Evolutionary conservation across 2,888 invertebrate species (phyloP).

Genomic region (Synanthedon myopaeformis): DNA sequence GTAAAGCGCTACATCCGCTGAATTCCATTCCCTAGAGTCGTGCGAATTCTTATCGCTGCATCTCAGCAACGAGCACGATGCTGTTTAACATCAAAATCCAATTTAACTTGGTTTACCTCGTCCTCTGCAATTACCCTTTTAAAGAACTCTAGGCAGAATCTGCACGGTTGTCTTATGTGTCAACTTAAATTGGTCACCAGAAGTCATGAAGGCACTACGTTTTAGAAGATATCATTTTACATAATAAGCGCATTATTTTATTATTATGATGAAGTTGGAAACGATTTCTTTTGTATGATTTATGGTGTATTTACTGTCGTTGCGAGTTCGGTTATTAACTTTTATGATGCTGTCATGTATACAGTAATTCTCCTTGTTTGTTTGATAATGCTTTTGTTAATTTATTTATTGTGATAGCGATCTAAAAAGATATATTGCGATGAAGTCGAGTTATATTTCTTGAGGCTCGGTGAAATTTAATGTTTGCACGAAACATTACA

Average conservation of each 20-base stretch:
- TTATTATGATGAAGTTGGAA: background rate
- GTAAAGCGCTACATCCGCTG: constrained; percentile 3
- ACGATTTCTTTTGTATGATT: too few relatives aligned
- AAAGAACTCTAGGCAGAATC: background rate
- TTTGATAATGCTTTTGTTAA: too few relatives aligned
- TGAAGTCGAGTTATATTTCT: too few relatives aligned
- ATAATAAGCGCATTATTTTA: background rate
- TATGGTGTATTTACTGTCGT: too few relatives aligned
- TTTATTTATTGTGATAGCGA: too few relatives aligned
- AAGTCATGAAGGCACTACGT: background rate
- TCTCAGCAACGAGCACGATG: constrained; percentile 38
- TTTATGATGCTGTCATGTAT: too few relatives aligned
- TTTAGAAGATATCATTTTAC: background rate
- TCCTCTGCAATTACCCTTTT: background rate
- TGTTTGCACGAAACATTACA: too few relatives aligned
- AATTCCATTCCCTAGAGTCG: constrained; percentile 24
- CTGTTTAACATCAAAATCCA: constrained; percentile 26
- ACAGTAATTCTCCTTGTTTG: too few relatives aligned
- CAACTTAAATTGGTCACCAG: background rate
- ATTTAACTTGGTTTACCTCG: constrained; percentile 11
- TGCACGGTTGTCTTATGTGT: too few relatives aligned
- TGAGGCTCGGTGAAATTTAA: too few relatives aligned
- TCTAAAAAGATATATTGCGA: too few relatives aligned
- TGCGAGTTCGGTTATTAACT: too few relatives aligned
- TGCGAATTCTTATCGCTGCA: constrained; percentile 49